Evolutionary conservation across 2,888 invertebrate genomes (phyloP).

Genomic region (Drosophila borborema): DNA sequence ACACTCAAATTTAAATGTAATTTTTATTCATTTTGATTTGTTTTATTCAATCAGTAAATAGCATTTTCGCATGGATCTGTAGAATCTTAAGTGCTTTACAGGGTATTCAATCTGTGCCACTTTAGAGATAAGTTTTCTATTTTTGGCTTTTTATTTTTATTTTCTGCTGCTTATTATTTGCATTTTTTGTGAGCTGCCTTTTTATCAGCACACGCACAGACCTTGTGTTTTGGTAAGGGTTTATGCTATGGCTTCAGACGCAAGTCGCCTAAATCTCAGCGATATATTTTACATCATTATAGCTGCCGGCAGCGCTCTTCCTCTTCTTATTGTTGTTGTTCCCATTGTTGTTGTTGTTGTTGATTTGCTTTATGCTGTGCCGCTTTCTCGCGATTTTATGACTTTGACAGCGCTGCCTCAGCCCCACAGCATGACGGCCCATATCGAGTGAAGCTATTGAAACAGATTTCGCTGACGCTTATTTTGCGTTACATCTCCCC

Average conservation of each 20-base stretch:
- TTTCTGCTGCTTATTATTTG: constrained; percentile 34
- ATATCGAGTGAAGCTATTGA: constrained; percentile 59
- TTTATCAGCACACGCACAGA: constrained; percentile 78
- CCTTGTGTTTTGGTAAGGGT: constrained; percentile 47
- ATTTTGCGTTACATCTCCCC: constrained; percentile 25
- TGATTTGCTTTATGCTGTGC: constrained; percentile 62
- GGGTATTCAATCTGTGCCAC: constrained; percentile 10
- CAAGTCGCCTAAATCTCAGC: constrained; percentile 75
- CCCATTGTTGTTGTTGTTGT: constrained; percentile 29
- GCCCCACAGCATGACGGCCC: constrained; percentile 39
- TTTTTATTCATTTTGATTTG: no score
- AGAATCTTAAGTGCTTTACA: background rate
- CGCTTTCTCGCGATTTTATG: constrained; percentile 76
- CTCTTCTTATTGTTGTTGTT: constrained; percentile 14
- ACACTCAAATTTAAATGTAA: no score
- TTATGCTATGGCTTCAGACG: constrained; percentile 23
- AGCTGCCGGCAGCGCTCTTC: constrained; percentile 49
- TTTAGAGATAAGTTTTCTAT: background rate
- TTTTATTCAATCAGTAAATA: no score
- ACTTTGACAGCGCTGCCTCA: constrained; percentile 54
- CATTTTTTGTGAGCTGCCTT: constrained; percentile 21
- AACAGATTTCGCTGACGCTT: constrained; percentile 80
- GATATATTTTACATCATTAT: constrained; percentile 79
- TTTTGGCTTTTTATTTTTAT: constrained; percentile 12
- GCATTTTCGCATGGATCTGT: no score